Evolutionary conservation across 2,797 vertebrate genomes (phyloP).

Genomic region (Danionella dracula): DNA sequence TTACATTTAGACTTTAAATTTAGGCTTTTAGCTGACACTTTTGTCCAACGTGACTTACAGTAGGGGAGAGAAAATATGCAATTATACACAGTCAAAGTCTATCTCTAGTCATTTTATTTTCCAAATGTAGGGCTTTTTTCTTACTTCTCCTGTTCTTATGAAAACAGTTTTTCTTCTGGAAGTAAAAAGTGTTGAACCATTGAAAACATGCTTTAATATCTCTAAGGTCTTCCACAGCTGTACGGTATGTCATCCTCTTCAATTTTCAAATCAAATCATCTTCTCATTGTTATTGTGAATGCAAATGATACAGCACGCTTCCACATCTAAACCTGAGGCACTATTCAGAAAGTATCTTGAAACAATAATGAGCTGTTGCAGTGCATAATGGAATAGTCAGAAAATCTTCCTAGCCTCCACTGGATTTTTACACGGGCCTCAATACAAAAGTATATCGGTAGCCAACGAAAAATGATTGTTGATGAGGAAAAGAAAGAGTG

Average conservation of each 20-base stretch:
- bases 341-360: constrained; percentile 1
- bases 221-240: no score
- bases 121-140: no score
- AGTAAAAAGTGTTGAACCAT: no score
- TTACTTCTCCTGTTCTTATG: no score
- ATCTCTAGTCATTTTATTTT: no score
- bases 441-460: background rate
- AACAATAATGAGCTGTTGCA: constrained; percentile 3
- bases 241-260: background rate
- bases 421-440: background rate
- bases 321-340: background rate
- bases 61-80: no score
- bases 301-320: background rate
- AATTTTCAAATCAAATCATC: constrained; percentile 1
- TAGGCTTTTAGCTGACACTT: no score
- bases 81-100: no score
- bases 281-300: background rate
- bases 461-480: background rate
- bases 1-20: no score
- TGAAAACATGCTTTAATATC: no score
- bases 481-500: background rate
- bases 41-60: no score
- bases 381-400: background rate
- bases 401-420: background rate
- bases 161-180: no score